phyloP scores from a whole-genome alignment of 2,888 invertebrate genomes.

The Epistrophella euchroma region DNA sequence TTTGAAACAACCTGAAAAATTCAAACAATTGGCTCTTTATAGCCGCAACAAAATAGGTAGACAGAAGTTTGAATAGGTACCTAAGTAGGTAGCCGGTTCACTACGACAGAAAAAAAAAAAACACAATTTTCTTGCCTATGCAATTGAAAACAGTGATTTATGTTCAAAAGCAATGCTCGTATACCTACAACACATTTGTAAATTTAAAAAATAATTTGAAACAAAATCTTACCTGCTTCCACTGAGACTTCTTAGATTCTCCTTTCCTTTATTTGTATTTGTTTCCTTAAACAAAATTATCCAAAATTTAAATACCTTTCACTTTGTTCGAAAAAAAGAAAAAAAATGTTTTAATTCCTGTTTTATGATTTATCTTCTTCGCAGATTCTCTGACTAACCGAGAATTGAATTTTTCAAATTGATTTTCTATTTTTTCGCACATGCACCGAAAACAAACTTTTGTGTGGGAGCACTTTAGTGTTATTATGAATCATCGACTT shows the following conservation, averaged over 20 bases:
- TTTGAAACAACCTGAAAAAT: not conserved
- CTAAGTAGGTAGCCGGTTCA: not conserved
- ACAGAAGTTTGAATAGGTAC: not conserved
- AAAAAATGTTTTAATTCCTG: slow-evolving; percentile 15
- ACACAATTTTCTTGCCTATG: not conserved
- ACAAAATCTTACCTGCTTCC: slow-evolving; percentile 52
- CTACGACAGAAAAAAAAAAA: no score
- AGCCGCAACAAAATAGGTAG: not conserved
- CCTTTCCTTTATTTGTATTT: not conserved
- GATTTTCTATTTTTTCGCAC: slow-evolving; percentile 50
- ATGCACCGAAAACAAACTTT: slow-evolving; percentile 47
- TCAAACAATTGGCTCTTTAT: not conserved
- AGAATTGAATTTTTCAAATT: slow-evolving; percentile 1
- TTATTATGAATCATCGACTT: slow-evolving; percentile 64
- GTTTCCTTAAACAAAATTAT: slow-evolving; percentile 15
- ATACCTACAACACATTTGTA: not conserved
- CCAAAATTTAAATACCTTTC: slow-evolving; percentile 6
- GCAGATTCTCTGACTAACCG: slow-evolving; percentile 14
- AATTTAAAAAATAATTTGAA: not conserved
- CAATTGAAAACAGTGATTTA: not conserved
- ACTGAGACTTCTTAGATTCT: slow-evolving; percentile 24
- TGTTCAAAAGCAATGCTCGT: not conserved
- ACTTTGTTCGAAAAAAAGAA: not conserved
- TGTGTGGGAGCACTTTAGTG: slow-evolving; percentile 53
- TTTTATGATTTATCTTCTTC: slow-evolving; percentile 19